Evolutionary conservation across 2,888 invertebrate genomes (phyloP).

Genomic region (Nesidiocoris tenuis): DNA sequence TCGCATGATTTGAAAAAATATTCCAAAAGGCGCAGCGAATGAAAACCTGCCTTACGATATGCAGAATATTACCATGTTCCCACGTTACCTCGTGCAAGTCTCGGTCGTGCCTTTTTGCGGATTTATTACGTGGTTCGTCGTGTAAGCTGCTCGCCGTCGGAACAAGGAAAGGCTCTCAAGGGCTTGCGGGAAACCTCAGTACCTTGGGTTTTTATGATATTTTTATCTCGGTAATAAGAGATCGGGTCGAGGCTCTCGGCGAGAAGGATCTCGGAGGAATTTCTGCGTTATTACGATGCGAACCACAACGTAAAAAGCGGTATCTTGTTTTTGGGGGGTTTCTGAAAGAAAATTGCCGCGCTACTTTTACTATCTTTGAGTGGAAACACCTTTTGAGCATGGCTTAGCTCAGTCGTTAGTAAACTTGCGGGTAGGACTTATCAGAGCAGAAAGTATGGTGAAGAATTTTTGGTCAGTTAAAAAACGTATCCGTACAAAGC

Average conservation of each 20-base stretch:
- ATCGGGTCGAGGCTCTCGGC: background rate
- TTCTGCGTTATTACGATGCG: background rate
- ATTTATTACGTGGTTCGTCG: background rate
- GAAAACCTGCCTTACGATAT: too few relatives aligned
- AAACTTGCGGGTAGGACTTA: too few relatives aligned
- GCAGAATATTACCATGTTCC: background rate
- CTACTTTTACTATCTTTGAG: too few relatives aligned
- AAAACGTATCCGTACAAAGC: too few relatives aligned
- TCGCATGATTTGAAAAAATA: too few relatives aligned
- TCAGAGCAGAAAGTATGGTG: too few relatives aligned
- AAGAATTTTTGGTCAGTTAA: too few relatives aligned
- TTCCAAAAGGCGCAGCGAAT: too few relatives aligned
- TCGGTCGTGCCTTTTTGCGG: background rate
- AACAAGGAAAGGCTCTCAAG: constrained; percentile 20
- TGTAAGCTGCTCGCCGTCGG: background rate
- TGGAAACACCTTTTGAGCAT: too few relatives aligned
- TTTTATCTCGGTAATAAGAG: constrained; percentile 14
- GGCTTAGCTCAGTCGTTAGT: too few relatives aligned
- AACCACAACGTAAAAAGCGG: background rate
- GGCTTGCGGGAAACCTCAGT: background rate
- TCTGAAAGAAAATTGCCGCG: too few relatives aligned
- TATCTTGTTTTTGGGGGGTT: background rate
- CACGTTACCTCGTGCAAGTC: background rate
- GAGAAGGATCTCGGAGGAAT: background rate
- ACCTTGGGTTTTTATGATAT: constrained; percentile 4